These are phyloP conservation scores for Drosophila tani DNA, from an alignment of 1,140 invertebrate species.

Conservation along the genomic window DNA sequence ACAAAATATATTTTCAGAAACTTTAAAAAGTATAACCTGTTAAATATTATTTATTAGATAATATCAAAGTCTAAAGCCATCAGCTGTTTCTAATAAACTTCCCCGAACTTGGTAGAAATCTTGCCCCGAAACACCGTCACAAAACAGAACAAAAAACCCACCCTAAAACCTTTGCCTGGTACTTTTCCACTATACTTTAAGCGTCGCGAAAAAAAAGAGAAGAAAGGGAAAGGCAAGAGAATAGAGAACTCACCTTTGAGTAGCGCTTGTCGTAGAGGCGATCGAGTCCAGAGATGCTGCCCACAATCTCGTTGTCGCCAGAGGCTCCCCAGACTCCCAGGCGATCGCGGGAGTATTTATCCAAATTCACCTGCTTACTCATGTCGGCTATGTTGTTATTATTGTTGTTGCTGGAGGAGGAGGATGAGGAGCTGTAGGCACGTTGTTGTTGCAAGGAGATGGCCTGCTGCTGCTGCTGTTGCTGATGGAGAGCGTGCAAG, in stretches of 20 bases:
- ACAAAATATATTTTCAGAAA: too few species aligned
- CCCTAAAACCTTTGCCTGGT: slow-evolving; percentile 56
- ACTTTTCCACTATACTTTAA: slow-evolving; percentile 59
- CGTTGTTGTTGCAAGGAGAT: slow-evolving; percentile 47
- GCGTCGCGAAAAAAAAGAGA: neutral
- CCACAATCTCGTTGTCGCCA: slow-evolving; percentile 72
- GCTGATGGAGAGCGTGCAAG: slow-evolving; percentile 59
- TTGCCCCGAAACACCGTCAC: neutral
- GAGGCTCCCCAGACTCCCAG: slow-evolving; percentile 68
- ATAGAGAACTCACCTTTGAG: slow-evolving; percentile 72
- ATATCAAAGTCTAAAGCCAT: neutral
- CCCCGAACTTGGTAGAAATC: neutral
- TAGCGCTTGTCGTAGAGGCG: slow-evolving; percentile 73
- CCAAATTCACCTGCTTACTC: slow-evolving; percentile 31
- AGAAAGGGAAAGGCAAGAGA: neutral
- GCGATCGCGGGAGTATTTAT: slow-evolving; percentile 65
- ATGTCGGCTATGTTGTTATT: slow-evolving; percentile 32
- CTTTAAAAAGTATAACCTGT: neutral
- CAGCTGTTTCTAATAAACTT: neutral
- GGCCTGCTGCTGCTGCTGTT: slow-evolving; percentile 21
- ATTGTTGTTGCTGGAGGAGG: slow-evolving; percentile 7
- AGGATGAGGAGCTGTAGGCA: slow-evolving; percentile 20
- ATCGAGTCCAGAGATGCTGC: slow-evolving; percentile 65
- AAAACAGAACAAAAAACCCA: slow-evolving; percentile 40
- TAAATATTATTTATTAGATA: neutral